phyloP scores from a whole-genome alignment of 2,888 invertebrate species.

The Teleogryllus oceanicus region DNA sequence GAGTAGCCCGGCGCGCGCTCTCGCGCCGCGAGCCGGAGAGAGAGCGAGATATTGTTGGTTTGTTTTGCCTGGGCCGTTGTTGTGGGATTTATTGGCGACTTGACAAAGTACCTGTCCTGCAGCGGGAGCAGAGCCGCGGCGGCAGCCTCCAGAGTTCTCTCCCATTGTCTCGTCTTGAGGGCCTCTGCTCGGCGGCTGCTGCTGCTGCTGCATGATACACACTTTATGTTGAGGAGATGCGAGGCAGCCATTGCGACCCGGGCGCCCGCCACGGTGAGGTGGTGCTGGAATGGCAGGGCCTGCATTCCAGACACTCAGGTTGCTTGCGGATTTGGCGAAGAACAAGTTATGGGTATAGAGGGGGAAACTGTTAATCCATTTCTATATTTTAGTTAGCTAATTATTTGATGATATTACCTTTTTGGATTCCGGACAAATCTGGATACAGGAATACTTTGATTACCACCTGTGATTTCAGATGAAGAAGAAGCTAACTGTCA shows the following conservation, averaged over 20 bases:
- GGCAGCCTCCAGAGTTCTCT: not conserved
- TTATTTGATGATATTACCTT: no score
- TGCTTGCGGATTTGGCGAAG: no score
- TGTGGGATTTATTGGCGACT: conserved; percentile 36
- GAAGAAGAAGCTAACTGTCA: no score
- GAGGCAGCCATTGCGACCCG: not conserved
- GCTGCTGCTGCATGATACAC: not conserved
- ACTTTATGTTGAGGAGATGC: not conserved
- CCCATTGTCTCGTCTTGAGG: conserved; percentile 35
- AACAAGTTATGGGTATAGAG: no score
- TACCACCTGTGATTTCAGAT: no score
- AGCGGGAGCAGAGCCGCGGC: not conserved
- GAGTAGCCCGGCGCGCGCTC: conserved; percentile 11
- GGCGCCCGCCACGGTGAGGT: not conserved
- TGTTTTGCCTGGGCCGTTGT: conserved; percentile 34
- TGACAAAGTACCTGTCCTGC: conserved; percentile 37
- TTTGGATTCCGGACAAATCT: no score
- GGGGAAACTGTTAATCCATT: no score
- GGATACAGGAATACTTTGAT: no score
- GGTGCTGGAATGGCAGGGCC: no score
- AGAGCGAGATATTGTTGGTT: conserved; percentile 33
- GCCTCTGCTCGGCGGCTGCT: not conserved
- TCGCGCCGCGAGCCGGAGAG: not conserved
- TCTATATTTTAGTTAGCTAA: no score
- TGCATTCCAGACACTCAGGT: no score